Base-by-base conservation (phyloP, 2,797 vertebrate species). In the Poecilia picta region DNA sequence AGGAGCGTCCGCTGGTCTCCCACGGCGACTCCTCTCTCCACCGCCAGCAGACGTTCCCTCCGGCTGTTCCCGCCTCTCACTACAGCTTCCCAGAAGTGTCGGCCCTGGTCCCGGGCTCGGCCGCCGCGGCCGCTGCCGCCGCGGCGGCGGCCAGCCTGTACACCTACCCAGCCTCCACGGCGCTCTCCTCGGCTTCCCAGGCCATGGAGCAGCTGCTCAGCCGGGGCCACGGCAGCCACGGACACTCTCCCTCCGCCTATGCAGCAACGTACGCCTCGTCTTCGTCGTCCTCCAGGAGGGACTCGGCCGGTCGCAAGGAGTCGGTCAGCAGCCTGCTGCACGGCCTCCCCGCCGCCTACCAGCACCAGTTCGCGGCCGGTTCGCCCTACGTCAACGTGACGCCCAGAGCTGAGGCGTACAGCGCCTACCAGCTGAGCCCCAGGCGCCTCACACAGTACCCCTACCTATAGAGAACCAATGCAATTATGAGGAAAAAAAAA, bases 351-450 rank as follows among this genome's bases (percentile, higher is more conserved):
- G 94, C 97, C 6, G 97, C 97, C 53, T 96, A 97, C 94, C 98
- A 98, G 93, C 98, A 98, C 92, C 98, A 97, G 91, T 98, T 98
- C 80, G 73, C 94, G 16, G 45, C 93, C 23, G 94, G 90, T 36
- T 97, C 97, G 51, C 97, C 98, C 81, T 97, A 98, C 55, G 94
- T 97, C 55, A 97, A 93, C 7, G 92, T 94, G 79, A 92, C 93
- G 0, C 93, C 94, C 7, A 91, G 93, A 62, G 90, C 91, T 73
- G 93, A 97, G 86, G 96, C 98, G 81, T 99, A 98, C 94, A 95
- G 96, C 92, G 96, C 97, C 95, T 99, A 98, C 91, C 98, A 97
- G 81, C 96, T 99, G 80, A 99, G 98, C 92, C 98, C 98, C 20
- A 95, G 97, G 33, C 97, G 98, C 92, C 97, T 99, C 89, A 91